phyloP scores from a whole-genome alignment of 2,797 vertebrate species.

The Discoglossus pictus region DNA sequence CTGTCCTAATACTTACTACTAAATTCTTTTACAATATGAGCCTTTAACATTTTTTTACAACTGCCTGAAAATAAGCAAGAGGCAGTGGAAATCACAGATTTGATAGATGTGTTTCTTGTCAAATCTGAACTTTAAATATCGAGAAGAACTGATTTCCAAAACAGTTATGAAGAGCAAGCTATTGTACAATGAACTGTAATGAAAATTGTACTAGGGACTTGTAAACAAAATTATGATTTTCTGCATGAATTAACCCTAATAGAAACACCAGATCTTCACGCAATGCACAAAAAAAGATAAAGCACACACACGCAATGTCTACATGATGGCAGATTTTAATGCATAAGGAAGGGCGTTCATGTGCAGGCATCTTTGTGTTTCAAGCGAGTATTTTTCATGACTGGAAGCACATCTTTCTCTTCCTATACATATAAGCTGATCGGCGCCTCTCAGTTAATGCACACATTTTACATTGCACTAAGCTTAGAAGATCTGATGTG shows the following conservation, averaged over 20 bases:
- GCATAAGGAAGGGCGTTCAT: background rate
- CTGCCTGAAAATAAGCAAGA: background rate
- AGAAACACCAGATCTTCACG: constrained; percentile 6
- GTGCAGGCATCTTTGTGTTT: background rate
- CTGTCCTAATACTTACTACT: too few relatives aligned
- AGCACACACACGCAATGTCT: background rate
- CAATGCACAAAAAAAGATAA: background rate
- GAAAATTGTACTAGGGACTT: constrained; percentile 6
- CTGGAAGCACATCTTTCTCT: background rate
- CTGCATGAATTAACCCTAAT: constrained; percentile 19
- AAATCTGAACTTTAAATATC: constrained; percentile 4
- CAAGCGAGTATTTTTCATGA: background rate
- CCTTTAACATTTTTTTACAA: background rate
- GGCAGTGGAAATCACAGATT: background rate
- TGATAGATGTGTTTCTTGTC: background rate
- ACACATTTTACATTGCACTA: background rate
- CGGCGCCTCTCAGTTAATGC: background rate
- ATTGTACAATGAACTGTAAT: constrained; percentile 20
- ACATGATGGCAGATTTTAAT: too few relatives aligned
- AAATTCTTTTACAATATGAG: too few relatives aligned
- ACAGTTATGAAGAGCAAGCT: constrained; percentile 10
- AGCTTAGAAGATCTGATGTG: background rate
- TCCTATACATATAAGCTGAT: background rate
- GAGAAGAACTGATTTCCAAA: constrained; percentile 6
- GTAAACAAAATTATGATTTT: constrained; percentile 9